Percentiles rank a stretch among this genome's conserved stretches.
phyloP scores from a whole-genome alignment of 2,113 vertebrate genomes.

The Mirza zaza region DNA sequence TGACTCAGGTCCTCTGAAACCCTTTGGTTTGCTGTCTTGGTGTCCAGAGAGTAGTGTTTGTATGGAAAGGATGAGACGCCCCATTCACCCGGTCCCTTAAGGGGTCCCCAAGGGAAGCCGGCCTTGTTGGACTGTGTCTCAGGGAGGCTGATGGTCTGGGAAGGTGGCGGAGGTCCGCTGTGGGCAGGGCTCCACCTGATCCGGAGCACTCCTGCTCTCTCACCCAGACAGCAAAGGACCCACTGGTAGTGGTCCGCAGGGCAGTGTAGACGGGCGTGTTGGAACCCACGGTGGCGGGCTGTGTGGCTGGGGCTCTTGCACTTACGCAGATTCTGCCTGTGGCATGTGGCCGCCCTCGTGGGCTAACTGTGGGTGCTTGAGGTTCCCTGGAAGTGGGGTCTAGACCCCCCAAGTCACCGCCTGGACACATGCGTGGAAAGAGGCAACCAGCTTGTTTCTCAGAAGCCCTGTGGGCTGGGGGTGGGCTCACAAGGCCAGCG shows the following conservation, averaged over 20 bases:
- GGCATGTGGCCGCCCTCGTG: background rate
- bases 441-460: background rate
- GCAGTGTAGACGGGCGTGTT: background rate
- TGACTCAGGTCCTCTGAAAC: background rate
- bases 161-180: background rate
- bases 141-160: background rate
- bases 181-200: background rate
- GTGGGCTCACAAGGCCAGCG: rapidly evolving
- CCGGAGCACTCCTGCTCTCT: background rate
- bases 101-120: background rate
- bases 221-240: background rate
- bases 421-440: rapidly evolving
- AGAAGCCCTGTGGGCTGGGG: background rate
- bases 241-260: background rate
- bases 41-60: background rate
- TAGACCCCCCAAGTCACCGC: background rate
- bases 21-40: conserved; percentile 78
- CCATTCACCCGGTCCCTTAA: background rate
- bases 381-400: background rate
- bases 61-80: background rate
- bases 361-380: background rate
- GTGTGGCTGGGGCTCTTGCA: background rate
- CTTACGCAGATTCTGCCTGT: background rate
- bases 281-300: rapidly evolving
- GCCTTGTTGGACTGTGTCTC: background rate